Evolutionary conservation across 1,140 invertebrate species (phyloP).

Genomic region (Chlorops oryzae): DNA sequence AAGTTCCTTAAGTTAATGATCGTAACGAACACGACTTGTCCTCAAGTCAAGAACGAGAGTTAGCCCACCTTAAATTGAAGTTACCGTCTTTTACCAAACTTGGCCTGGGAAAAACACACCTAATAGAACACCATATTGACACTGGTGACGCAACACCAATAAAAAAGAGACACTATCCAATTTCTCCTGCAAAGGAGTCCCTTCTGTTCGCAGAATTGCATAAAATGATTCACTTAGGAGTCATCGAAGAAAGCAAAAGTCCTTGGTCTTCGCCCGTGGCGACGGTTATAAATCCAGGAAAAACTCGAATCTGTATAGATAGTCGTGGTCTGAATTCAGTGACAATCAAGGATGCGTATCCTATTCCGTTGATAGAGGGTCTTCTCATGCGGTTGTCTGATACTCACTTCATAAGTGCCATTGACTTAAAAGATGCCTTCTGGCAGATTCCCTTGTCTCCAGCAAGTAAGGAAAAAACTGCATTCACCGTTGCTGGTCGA

Average conservation of each 20-base stretch:
- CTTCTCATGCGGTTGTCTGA: constrained; percentile 16
- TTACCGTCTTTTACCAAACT: constrained; percentile 10
- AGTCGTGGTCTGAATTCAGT: constrained; percentile 29
- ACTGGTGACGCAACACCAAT: constrained; percentile 22
- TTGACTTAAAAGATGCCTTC: constrained; percentile 28
- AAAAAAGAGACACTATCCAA: constrained; percentile 24
- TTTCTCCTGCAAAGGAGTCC: constrained; percentile 23
- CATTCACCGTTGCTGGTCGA: constrained; percentile 30
- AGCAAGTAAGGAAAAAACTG: constrained; percentile 41
- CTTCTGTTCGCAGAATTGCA: constrained; percentile 25
- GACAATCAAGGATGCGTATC: constrained; percentile 32
- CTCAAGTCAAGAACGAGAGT: neutral
- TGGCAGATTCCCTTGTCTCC: constrained; percentile 37
- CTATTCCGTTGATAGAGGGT: constrained; percentile 23
- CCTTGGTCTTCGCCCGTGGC: constrained; percentile 28
- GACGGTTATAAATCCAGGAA: constrained; percentile 25
- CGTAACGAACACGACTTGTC: neutral
- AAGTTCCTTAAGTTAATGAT: neutral
- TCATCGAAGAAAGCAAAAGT: constrained; percentile 24
- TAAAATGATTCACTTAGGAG: constrained; percentile 22
- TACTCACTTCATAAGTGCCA: constrained; percentile 18
- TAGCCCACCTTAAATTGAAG: constrained; percentile 12
- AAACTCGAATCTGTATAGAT: constrained; percentile 29
- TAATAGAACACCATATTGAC: constrained; percentile 27
- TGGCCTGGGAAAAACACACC: constrained; percentile 29